These are phyloP conservation scores for Aphaenogaster ashmeadi DNA, from an alignment of 1,140 invertebrate species.

Conservation along the genomic window DNA sequence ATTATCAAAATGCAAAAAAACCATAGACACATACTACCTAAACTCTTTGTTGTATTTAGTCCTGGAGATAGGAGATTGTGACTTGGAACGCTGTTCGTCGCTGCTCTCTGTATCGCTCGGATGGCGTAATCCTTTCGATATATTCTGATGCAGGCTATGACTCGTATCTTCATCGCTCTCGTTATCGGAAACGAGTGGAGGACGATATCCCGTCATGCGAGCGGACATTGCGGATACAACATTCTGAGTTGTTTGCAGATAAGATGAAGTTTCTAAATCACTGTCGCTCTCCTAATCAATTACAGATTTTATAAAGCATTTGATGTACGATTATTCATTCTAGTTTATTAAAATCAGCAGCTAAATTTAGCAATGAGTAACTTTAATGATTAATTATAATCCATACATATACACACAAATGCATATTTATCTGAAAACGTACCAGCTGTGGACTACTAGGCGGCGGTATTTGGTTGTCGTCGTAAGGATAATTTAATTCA, in stretches of 20 bases:
- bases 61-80: constrained; percentile 83
- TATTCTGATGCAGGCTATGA: constrained; percentile 78
- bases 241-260: constrained; percentile 83
- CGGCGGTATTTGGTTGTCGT: constrained; percentile 79
- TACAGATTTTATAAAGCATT: constrained; percentile 26
- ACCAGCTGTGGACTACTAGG: constrained; percentile 79
- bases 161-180: constrained; percentile 82
- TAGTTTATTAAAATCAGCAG: not conserved
- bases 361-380: not conserved
- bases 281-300: constrained; percentile 78
- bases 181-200: constrained; percentile 78
- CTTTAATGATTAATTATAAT: not conserved
- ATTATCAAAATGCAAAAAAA: not conserved
- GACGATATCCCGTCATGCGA: constrained; percentile 83
- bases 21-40: constrained; percentile 68
- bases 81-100: constrained; percentile 74
- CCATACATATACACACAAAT: not conserved
- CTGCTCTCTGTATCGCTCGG: constrained; percentile 80
- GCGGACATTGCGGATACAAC: constrained; percentile 90
- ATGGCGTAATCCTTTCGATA: constrained; percentile 72
- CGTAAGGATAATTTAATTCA: constrained; percentile 77
- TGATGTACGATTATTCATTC: not conserved
- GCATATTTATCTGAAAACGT: constrained; percentile 3
- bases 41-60: constrained; percentile 88
- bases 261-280: constrained; percentile 80